Conservation (phyloP, 1,140 invertebrate species). For the Metopolophium dirhodum region DNA sequence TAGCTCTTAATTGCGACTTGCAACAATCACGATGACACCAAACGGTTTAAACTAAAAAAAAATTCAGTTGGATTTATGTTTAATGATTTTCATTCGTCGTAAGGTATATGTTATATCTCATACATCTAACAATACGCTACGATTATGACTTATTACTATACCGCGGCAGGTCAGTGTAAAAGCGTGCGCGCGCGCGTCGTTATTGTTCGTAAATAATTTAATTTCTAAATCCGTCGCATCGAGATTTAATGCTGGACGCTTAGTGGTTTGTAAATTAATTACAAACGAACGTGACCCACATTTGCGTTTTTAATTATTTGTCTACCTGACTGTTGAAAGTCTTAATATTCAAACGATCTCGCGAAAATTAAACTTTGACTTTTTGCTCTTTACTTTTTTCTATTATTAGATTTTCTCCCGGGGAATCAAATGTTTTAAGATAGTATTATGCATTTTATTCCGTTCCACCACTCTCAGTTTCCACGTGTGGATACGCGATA, state of each 20-base stretch:
- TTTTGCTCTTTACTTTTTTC: background rate
- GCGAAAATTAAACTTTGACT: background rate
- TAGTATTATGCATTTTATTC: background rate
- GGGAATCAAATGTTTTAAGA: background rate
- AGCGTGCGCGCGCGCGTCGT: background rate
- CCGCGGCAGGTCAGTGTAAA: background rate
- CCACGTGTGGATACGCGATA: background rate
- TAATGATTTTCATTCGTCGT: background rate
- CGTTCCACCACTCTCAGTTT: background rate
- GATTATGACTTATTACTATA: background rate
- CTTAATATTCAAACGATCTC: background rate
- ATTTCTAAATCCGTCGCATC: background rate
- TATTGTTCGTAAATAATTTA: conserved; percentile 21
- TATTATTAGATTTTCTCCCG: background rate
- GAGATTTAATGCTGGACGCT: background rate
- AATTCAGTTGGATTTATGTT: background rate
- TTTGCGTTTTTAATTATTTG: conserved; percentile 29
- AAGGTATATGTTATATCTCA: background rate
- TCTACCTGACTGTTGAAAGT: background rate
- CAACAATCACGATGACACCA: too few relatives aligned
- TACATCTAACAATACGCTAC: background rate
- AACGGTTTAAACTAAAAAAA: background rate
- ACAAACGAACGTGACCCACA: background rate
- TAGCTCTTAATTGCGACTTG: too few relatives aligned
- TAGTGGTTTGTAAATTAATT: conserved; percentile 29